Evolutionary conservation across 2,888 invertebrate species (phyloP).

Genomic region (Hoplodrina ambigua): DNA sequence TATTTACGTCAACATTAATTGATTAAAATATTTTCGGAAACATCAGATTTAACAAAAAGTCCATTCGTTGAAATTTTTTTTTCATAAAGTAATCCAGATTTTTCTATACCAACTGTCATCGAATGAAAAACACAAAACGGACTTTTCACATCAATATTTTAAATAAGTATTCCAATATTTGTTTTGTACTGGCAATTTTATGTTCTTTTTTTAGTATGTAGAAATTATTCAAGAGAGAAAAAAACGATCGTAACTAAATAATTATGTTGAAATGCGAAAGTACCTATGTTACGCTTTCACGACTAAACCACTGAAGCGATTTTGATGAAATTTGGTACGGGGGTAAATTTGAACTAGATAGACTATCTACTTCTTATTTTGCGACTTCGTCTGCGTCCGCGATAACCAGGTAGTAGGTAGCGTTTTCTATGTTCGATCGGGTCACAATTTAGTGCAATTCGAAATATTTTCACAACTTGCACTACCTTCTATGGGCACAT

Average conservation of each 20-base stretch:
- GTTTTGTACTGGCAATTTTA: conserved; percentile 5
- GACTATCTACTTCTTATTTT: no score
- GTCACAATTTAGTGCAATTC: conserved; percentile 40
- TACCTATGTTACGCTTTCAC: no score
- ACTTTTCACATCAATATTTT: conserved; percentile 25
- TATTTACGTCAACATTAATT: not conserved
- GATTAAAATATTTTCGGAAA: conserved; percentile 13
- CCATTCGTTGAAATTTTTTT: conserved; percentile 9
- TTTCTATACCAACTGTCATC: conserved; percentile 17
- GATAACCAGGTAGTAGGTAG: no score
- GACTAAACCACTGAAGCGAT: no score
- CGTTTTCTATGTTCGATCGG: not conserved
- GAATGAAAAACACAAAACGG: conserved; percentile 20
- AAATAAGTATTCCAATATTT: conserved; percentile 19
- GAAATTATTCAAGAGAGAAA: no score
- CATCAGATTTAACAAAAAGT: not conserved
- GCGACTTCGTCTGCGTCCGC: no score
- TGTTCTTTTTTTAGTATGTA: no score
- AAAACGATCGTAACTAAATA: no score
- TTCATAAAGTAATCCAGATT: not conserved
- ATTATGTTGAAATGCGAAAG: no score
- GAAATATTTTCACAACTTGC: conserved; percentile 54
- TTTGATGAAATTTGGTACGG: no score
- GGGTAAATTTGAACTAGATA: no score
- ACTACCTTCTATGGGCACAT: conserved; percentile 55